Base-by-base conservation (phyloP, 2,888 invertebrate species). In the Sphinx pinastri region DNA sequence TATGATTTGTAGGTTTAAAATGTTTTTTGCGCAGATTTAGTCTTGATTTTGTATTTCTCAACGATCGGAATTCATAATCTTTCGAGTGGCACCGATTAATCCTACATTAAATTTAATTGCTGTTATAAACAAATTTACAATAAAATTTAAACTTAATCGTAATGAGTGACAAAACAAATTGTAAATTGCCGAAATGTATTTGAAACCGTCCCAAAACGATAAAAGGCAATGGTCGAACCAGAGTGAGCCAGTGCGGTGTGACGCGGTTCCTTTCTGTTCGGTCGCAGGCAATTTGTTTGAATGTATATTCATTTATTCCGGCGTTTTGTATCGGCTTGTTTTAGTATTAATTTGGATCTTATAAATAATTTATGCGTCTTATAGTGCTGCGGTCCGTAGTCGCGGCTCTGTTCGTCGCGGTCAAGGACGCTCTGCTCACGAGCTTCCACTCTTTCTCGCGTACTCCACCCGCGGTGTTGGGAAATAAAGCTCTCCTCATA, bases 291-390 rank as follows among this genome's bases (percentile, higher is more conserved):
- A 88, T 90, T 89, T 87, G 89, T 88, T 86, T 79, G 86, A 77
- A 88, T 88, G 88, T 88, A 85, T 92, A 91, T 91, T 90, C 88
- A 90, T 90, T 86, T 90, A 91, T 91, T 88, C 91, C 82, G 81
- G 83, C 82, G 81, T 88, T 87, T 88, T 86, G 86, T 88, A 83
- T 83, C 84, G 81, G 80, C 77, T 80, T 82, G 83, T 84, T 89
- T 89, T 86, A 87, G 88, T 89, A 89, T 89, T 91, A 90, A 91
- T 90, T 92, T 91, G 84, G 87, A 84, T 81, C 88, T 88, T 89
- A 91, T 92, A 89, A 91, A 92, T 92, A 90, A 89, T 89, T 88
- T 87, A 91, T 89, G 82, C 73, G 76, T 77, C 82, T 80, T 86
- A 78, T 84, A 81, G 79, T 85, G 78, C 82, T 63, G 49, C 63